Base-by-base conservation (phyloP, 2,888 invertebrate species). In the Candidula unifasciata region DNA sequence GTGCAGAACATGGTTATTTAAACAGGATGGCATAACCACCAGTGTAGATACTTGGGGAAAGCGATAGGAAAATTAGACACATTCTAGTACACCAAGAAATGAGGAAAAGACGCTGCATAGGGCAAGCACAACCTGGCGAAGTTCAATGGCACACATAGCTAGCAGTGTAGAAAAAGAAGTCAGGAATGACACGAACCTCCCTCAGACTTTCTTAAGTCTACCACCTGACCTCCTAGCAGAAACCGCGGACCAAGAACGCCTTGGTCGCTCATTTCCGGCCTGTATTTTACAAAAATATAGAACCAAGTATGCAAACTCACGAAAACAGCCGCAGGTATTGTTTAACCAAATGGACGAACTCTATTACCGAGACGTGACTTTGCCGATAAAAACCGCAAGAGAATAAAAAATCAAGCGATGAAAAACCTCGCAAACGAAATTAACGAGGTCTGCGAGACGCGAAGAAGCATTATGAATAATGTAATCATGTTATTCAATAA, bases 321-420 rank as follows among this genome's bases (percentile, higher is more conserved):
- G 57, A 76, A 57, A 27, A 76, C 30, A 52, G 76, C 76, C 76
- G 76, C 21, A 76, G 57, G 76, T 76, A 76, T 30, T 30, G 24
- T 77, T 60, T 35, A 33, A 60, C 16, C 60, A 57, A 57, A 60
- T 60, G 77, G 52, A 57, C 24, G 33, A 77, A 60, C 35, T 16
- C 21, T 33, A 60, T 77, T 77, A 60, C 33, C 5, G 35, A 2
- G 30, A 13, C 24, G 57, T 13, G 24, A 60, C 21, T 60, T 30
- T 60, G n/a, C 33, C 3, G n/a, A n/a, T 24, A 78, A 52, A 27
- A 3, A n/a, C 54, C 30, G 3, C 44, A 13, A 5, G 18, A 30
- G 13, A 54, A n/a, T n/a, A 21, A 3, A 54, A 30, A 74, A 74
- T 18, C 52, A n/a, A 74, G 30, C 18, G 27, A 54, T 24, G 21